phyloP scores from a whole-genome alignment of 2,888 invertebrate genomes.

The Rosalia funebris region DNA sequence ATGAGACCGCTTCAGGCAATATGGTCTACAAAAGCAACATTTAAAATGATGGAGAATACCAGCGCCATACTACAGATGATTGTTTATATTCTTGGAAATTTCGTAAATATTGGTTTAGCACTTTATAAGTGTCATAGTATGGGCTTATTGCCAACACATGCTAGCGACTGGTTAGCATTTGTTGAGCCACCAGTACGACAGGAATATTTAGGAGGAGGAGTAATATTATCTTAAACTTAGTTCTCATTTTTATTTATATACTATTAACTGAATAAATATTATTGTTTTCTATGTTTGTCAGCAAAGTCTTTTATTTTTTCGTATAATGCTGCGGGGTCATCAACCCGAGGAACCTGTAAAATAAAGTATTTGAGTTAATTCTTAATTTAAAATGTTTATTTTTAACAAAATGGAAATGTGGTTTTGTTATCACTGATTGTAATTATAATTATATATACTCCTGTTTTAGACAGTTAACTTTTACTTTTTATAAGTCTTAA shows the following conservation, averaged over 20 bases:
- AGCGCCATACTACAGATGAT: conserved; percentile 91
- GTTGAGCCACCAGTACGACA: conserved; percentile 88
- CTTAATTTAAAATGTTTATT: not conserved
- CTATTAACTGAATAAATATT: conserved; percentile 44
- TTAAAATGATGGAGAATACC: conserved; percentile 93
- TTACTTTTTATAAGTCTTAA: too few relatives aligned
- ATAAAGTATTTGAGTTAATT: not conserved
- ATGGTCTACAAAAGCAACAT: conserved; percentile 88
- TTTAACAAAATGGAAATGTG: too few relatives aligned
- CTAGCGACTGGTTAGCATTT: conserved; percentile 98
- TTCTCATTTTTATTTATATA: conserved; percentile 39
- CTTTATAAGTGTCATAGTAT: conserved; percentile 98
- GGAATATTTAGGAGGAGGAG: conserved; percentile 88
- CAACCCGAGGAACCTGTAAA: conserved; percentile 81
- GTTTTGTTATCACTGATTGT: too few relatives aligned
- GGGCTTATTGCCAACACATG: conserved; percentile 95
- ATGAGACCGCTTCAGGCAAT: conserved; percentile 96
- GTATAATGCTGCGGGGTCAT: conserved; percentile 80
- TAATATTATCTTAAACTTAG: conserved; percentile 68
- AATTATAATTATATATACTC: too few relatives aligned
- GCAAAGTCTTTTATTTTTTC: conserved; percentile 76
- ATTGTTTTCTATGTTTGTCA: conserved; percentile 72
- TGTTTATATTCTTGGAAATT: conserved; percentile 92
- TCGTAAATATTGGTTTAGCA: conserved; percentile 90
- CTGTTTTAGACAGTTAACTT: too few relatives aligned